Evolutionary conservation across 2,888 invertebrate species (phyloP).

Genomic region (Parnassius smintheus): DNA sequence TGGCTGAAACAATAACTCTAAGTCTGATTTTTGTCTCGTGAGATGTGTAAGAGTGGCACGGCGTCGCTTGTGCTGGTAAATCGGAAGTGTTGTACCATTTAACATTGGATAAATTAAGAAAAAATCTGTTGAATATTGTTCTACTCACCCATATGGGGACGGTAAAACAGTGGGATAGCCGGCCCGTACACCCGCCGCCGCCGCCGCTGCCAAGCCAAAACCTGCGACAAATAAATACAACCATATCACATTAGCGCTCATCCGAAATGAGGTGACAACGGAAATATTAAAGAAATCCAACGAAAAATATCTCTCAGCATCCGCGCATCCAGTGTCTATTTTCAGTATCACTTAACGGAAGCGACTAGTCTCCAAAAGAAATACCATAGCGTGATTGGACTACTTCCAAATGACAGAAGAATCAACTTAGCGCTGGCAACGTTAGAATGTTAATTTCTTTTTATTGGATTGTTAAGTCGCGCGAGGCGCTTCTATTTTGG

Average conservation of each 20-base stretch:
- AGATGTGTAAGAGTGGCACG: constrained; percentile 71
- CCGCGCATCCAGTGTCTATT: constrained; percentile 57
- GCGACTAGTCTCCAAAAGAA: constrained; percentile 63
- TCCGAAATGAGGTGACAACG: constrained; percentile 41
- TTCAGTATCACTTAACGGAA: constrained; percentile 73
- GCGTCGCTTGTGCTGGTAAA: constrained; percentile 77
- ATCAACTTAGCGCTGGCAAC: constrained; percentile 75
- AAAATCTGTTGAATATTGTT: constrained; percentile 27
- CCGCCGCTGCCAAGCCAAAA: constrained; percentile 71
- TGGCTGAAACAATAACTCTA: constrained; percentile 1
- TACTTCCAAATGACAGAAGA: constrained; percentile 76
- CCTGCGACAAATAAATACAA: constrained; percentile 65
- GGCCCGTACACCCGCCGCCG: constrained; percentile 87
- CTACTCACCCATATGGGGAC: constrained; percentile 92
- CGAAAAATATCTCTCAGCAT: constrained; percentile 58
- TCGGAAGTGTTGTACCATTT: constrained; percentile 76
- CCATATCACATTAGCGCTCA: constrained; percentile 36
- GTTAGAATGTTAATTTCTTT: constrained; percentile 78
- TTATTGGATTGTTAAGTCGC: constrained; percentile 81
- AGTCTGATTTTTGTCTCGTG: constrained; percentile 80
- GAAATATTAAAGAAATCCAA: constrained; percentile 44
- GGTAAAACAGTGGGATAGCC: constrained; percentile 90
- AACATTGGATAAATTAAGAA: constrained; percentile 71
- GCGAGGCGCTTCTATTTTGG: constrained; percentile 71
- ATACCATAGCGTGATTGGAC: constrained; percentile 67